These are phyloP conservation scores for Shargacucullia verbasci DNA, from an alignment of 2,888 invertebrate species.

Conservation along the genomic window DNA sequence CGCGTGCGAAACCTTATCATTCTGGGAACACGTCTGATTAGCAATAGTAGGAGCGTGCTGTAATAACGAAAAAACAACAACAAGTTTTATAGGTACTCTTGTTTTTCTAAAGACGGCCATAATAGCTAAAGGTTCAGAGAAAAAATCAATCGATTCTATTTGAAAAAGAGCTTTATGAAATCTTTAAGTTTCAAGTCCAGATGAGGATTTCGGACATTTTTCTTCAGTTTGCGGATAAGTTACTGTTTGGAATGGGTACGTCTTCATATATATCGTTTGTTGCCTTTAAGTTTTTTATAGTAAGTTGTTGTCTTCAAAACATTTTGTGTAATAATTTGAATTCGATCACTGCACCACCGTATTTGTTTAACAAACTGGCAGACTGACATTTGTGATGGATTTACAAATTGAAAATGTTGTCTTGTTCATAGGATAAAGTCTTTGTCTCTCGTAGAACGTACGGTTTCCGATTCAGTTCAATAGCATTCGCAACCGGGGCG, in stretches of 20 bases:
- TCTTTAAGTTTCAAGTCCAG: no score
- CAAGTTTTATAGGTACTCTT: constrained; percentile 5
- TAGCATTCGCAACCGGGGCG: constrained; percentile 49
- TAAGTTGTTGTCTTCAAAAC: background rate
- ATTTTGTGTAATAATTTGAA: background rate
- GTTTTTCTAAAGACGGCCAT: constrained; percentile 16
- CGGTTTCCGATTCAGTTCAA: constrained; percentile 53
- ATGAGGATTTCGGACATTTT: no score
- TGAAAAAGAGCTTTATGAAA: constrained; percentile 3
- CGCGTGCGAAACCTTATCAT: constrained; percentile 44
- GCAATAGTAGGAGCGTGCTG: constrained; percentile 29
- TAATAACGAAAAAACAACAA: constrained; percentile 41
- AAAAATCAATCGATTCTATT: constrained; percentile 16
- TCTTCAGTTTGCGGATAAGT: no score
- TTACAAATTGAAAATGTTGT: constrained; percentile 47
- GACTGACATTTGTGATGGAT: constrained; percentile 18
- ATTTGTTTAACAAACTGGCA: background rate
- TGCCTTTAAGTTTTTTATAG: no score
- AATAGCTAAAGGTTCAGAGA: constrained; percentile 5
- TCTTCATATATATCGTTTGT: no score
- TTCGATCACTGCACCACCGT: background rate
- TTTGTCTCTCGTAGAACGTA: constrained; percentile 46
- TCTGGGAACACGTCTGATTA: constrained; percentile 41
- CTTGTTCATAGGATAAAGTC: constrained; percentile 27
- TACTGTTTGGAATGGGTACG: no score